Percentiles rank a stretch among this genome's conserved stretches.
Conservation (phyloP, 2,113 vertebrate species). For the Chionomys nivalis region DNA sequence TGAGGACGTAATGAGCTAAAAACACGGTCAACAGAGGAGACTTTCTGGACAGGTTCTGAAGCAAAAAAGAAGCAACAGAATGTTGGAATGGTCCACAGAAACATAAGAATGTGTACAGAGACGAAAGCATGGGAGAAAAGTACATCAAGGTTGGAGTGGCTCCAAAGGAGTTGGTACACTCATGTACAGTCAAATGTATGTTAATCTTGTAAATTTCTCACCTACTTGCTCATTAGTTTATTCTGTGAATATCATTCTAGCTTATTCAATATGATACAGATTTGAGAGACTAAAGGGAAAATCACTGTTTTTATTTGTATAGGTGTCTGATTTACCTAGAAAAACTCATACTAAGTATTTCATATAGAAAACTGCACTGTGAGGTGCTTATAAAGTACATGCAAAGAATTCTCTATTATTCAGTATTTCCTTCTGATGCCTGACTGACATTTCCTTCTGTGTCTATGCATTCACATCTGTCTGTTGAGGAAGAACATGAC, state of each 20-base stretch:
- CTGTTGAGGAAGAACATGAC: not conserved
- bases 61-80: not conserved
- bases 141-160: rapidly evolving
- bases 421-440: not conserved
- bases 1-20: not conserved
- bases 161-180: rapidly evolving
- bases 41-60: not conserved
- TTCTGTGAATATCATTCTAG: not conserved
- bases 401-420: not conserved
- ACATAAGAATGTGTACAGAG: not conserved
- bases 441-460: not conserved
- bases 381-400: not conserved
- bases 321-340: not conserved
- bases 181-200: rapidly evolving
- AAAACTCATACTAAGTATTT: not conserved
- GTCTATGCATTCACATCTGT: not conserved
- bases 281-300: not conserved
- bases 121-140: no score
- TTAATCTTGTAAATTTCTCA: not conserved
- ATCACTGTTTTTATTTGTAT: not conserved
- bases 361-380: not conserved
- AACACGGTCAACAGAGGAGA: not conserved
- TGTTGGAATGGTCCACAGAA: not conserved
- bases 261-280: not conserved
- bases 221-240: not conserved